Evolutionary conservation across 2,797 vertebrate genomes (phyloP), one percentile per base, ranked within the genome.

Genomic region (Momotus momota): DNA sequence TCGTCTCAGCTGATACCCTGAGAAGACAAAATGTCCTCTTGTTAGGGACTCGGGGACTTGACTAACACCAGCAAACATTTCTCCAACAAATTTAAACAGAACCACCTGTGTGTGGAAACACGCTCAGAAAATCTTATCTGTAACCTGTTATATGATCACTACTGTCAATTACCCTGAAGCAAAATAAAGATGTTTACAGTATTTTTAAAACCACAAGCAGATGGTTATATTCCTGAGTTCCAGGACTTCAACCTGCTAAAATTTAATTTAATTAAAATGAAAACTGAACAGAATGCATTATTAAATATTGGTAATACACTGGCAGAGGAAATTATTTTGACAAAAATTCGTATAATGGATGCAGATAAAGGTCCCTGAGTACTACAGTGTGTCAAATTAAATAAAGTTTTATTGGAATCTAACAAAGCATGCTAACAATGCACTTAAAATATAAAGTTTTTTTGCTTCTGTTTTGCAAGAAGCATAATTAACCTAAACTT

Each of bases 211-310:
- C 69, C 91, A 96, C 97, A 97, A 88, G 83, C 48, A 55, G 95
- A 96, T 96, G 93, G 96, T 91, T 97, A 81, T 90, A 96, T 95
- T 97, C 77, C 95, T 96, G 93, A 97, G 88, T 96, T 97, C 69
- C 45, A 97, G 86, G 79, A 96, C 79, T 97, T 92, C 83, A 95
- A 97, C 95, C 67, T 64, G 40, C 90, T 94, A 80, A 88, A 96
- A 91, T 96, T 96, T 97, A 96, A 97, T 95, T 96, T 94, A 97
- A 98, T 97, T 97, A 94, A 97, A 98, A 97, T 89, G 82, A 97
- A 98, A 97, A 96, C 62, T 23, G 73, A 94, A 96, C 62, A 94
- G 95, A 98, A 97, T 94, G 80, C 79, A 86, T 97, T 97, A 97
- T 96, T 97, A 96, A 91, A 92, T 97, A 96, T 94, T 97, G 96